Conservation (phyloP, 1,140 invertebrate species). For the Proctacanthus coquilletti region DNA sequence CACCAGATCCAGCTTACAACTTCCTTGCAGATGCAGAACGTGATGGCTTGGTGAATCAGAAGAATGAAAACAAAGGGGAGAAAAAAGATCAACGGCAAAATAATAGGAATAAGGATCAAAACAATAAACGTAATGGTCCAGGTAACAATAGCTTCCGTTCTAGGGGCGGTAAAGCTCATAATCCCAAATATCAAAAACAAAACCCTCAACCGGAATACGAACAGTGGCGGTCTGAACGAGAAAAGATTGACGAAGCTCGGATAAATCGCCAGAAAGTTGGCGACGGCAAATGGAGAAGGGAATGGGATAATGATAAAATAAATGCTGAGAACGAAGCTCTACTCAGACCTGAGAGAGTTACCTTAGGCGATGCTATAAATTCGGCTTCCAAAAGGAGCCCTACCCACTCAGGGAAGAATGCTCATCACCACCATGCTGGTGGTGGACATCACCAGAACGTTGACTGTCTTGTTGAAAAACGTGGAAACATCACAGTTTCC, state of each 20-base stretch:
- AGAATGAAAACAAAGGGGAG: conserved; percentile 14
- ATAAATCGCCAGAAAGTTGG: conserved; percentile 33
- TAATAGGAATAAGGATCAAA: conserved; percentile 18
- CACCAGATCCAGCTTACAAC: conserved; percentile 35
- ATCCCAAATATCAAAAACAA: conserved; percentile 16
- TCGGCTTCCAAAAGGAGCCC: not conserved
- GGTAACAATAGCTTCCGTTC: conserved; percentile 13
- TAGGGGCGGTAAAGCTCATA: conserved; percentile 16
- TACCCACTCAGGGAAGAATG: not conserved
- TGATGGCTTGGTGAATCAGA: not conserved
- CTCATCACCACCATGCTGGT: too few relatives aligned
- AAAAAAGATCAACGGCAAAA: conserved; percentile 15
- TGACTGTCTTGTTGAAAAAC: conserved; percentile 1
- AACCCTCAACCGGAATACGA: conserved; percentile 29
- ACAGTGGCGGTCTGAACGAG: conserved; percentile 33
- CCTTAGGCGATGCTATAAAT: not conserved
- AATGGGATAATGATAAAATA: conserved; percentile 34
- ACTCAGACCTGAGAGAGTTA: not conserved
- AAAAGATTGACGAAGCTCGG: conserved; percentile 33
- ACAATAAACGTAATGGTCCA: conserved; percentile 10
- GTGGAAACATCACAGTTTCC: conserved; percentile 6
- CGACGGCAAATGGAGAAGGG: conserved; percentile 34
- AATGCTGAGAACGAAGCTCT: not conserved
- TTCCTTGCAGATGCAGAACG: conserved; percentile 34
- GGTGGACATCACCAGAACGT: too few relatives aligned